Evolutionary conservation across 2,888 invertebrate species (phyloP), one percentile per base, ranked within the genome.

Genomic region (Chesias legatella): DNA sequence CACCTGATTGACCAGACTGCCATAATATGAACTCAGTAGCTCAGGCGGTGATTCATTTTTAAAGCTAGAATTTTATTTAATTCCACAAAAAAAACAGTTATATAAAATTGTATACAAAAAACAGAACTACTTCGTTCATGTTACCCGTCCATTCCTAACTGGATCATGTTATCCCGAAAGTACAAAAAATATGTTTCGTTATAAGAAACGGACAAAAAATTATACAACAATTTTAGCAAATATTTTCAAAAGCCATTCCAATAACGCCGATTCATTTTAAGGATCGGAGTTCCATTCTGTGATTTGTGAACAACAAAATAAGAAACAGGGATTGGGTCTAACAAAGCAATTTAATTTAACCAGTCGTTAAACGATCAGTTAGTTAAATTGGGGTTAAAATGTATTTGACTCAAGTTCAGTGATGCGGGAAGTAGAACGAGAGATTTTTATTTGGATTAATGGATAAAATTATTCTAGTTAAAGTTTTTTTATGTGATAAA

Each of bases 261-360:
- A 52, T 38, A 36, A 28, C 24, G 63, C 60, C 55, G 62, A 63
- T 34, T 64, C 62, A 72, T 52, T 31, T 54, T 45, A 48, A 36
- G 30, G 26, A 9, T 41, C 9, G 41, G 51, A 51, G 48, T 59
- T 55, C 43, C 62, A 58, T 56, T 51, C 45, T 50, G 49, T 43
- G 53, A 60, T 67, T 63, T 53, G 51, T 44, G 45, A 35, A 62
- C 13, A 17, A 17, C 2, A 17, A 3, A 17, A 17, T 17, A 17
- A 17, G 13, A 5, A 17, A 17, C 13, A 17, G 5, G 13, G 13
- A 17, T 17, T 17, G 13, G 13, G 13, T 17, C 26, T 44, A 48
- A 48, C 56, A 69, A 71, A 65, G 63, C 71, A 58, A 75, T 79
- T 67, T 67, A 73, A 79, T 82, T 74, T 63, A 74, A 59, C 55